Evolutionary conservation across 64 coral and sea anemone genomes (phyloP), one percentile per base, ranked within the genome.

Genomic region (Porites australiensis): DNA sequence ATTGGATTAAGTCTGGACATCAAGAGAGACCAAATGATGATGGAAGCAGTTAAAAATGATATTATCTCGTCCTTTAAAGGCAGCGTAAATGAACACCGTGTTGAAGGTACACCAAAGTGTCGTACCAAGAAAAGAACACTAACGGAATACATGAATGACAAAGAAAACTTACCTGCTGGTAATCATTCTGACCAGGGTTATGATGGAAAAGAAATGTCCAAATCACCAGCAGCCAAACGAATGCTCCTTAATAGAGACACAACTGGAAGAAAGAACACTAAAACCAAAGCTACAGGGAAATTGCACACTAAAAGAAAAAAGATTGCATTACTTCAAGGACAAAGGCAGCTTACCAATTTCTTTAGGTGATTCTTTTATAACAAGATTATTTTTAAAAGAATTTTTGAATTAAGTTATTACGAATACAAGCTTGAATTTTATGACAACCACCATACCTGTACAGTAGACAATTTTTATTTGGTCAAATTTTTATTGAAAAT

Each of bases 261-360:
- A 47, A 67, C 13, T 20, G 59, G 49, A 70, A 52, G 70, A 93
- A 81, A 79, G 62, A 75, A 79, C 83, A 49, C n/a, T 11, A 74
- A 83, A 59, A 5, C 22, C 2, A 92, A 86, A 49, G 47, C 63
- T 21, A 21, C 70, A 20, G 43, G 68, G 44, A 74, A 77, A 51
- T 10, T 57, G 13, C 50, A 63, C 46, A 22, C 72, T 18, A 86
- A 75, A 23, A 75, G 47, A 45, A 93, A 93, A 54, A 20, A 64
- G 45, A 49, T 87, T 50, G 59, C 74, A 46, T 64, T 87, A 52
- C n/a, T 77, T 12, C 82, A 93, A 79, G 91, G 91, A 16, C 91
- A 93, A 79, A 86, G 59, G 44, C 82, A 86, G 60, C 71, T 93
- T 59, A 93, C 91, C 15, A 74, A 77, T 23, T 93, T 93, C 65